These are phyloP conservation scores for Apantesis nais DNA, from an alignment of 2,888 invertebrate species.

Conservation along the genomic window DNA sequence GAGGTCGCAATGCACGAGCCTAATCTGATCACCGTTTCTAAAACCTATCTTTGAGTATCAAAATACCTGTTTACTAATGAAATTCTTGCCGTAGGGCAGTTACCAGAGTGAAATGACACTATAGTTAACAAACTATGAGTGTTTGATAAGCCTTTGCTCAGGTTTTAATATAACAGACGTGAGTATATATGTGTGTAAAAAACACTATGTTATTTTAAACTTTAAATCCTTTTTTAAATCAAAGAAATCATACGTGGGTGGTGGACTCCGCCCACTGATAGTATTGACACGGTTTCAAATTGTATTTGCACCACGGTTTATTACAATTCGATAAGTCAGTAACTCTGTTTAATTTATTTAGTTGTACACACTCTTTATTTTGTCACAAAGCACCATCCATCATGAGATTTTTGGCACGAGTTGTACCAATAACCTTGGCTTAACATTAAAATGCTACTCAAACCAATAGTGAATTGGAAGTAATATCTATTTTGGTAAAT, in stretches of 20 bases:
- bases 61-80: too few species aligned
- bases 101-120: too few species aligned
- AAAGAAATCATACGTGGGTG: neutral
- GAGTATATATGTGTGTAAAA: too few species aligned
- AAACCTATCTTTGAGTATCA: too few species aligned
- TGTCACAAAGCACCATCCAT: slow-evolving; percentile 43
- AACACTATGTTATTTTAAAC: too few species aligned
- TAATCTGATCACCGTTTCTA: too few species aligned
- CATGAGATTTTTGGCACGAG: slow-evolving; percentile 66
- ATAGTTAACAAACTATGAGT: too few species aligned
- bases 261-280: slow-evolving; percentile 12
- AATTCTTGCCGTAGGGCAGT: too few species aligned
- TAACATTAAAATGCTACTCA: slow-evolving; percentile 58
- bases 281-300: slow-evolving; percentile 55
- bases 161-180: too few species aligned
- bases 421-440: slow-evolving; percentile 60
- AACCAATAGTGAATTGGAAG: slow-evolving; percentile 56
- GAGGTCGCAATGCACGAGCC: too few species aligned
- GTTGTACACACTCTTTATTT: slow-evolving; percentile 35
- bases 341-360: slow-evolving; percentile 25
- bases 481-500: slow-evolving; percentile 52
- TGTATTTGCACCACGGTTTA: slow-evolving; percentile 56
- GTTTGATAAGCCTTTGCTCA: too few species aligned
- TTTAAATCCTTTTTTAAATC: too few species aligned
- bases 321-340: slow-evolving; percentile 52